These are phyloP conservation scores for Octonoba sinensis DNA, from an alignment of 2,888 invertebrate species.

Conservation along the genomic window DNA sequence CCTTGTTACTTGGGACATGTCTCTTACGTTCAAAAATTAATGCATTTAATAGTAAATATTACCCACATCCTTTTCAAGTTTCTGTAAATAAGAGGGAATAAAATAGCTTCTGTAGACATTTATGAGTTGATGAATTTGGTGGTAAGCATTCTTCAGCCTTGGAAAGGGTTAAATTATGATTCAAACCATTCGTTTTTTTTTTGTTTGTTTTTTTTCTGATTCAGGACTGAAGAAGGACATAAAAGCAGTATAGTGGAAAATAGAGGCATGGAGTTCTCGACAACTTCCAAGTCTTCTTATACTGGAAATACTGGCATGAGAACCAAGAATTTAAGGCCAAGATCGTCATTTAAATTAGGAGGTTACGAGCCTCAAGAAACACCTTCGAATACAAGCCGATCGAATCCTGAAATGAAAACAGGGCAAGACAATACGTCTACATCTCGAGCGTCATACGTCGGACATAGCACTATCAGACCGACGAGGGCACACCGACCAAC, in stretches of 20 bases:
- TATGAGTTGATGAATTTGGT: too few relatives aligned
- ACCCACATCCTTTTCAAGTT: too few relatives aligned
- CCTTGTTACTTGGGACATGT: too few relatives aligned
- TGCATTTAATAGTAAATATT: too few relatives aligned
- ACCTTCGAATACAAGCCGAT: slow-evolving; percentile 25
- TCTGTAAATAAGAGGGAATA: too few relatives aligned
- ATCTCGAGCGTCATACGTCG: slow-evolving; percentile 25
- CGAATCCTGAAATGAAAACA: slow-evolving; percentile 25
- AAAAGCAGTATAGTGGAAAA: slow-evolving; percentile 52
- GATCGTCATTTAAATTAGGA: slow-evolving; percentile 39
- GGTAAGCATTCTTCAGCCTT: too few relatives aligned
- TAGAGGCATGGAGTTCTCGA: slow-evolving; percentile 65
- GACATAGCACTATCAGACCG: slow-evolving; percentile 7
- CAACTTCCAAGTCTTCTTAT: slow-evolving; percentile 39
- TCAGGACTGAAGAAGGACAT: slow-evolving; percentile 45
- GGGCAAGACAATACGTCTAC: slow-evolving; percentile 12
- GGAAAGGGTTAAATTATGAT: neutral
- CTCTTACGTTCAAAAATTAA: too few relatives aligned
- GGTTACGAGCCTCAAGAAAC: neutral
- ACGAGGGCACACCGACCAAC: slow-evolving; percentile 30
- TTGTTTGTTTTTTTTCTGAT: neutral
- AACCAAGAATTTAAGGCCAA: slow-evolving; percentile 35
- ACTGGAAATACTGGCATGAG: neutral
- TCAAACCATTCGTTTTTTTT: neutral
- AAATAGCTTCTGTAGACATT: too few relatives aligned